Evolutionary conservation across 2,888 invertebrate species (phyloP).

Genomic region (Drosophila sordidapex): DNA sequence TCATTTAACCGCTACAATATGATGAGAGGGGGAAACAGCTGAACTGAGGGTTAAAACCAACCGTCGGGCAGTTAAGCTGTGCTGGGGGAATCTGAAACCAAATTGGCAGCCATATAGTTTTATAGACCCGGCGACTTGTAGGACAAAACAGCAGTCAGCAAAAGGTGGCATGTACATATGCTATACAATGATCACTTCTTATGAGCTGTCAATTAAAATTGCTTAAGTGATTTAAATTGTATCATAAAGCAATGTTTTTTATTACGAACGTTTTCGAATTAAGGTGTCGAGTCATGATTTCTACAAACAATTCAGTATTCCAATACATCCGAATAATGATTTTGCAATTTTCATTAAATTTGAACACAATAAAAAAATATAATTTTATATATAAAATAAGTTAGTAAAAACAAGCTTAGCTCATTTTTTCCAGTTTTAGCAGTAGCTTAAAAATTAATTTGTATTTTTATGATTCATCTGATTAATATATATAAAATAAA

Average conservation of each 20-base stretch:
- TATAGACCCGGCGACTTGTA: constrained; percentile 49
- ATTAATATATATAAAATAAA: neutral
- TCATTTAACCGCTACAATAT: constrained; percentile 65
- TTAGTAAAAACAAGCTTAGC: neutral
- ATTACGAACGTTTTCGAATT: neutral
- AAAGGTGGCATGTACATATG: constrained; percentile 15
- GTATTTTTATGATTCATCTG: neutral
- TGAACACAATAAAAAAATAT: neutral
- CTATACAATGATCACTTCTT: constrained; percentile 40
- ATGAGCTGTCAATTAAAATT: constrained; percentile 28
- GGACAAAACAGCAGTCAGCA: constrained; percentile 9
- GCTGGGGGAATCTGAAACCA: constrained; percentile 36
- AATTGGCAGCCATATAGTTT: constrained; percentile 71
- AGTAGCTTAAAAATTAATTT: neutral
- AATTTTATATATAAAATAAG: neutral
- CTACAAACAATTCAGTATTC: neutral
- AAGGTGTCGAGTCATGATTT: neutral
- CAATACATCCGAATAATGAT: neutral
- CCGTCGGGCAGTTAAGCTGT: constrained; percentile 16
- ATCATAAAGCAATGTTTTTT: constrained; percentile 29
- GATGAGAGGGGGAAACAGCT: constrained; percentile 15
- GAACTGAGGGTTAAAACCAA: constrained; percentile 13
- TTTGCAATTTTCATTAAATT: neutral
- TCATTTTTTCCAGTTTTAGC: neutral
- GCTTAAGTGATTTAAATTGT: constrained; percentile 32